Conservation (phyloP, 2,113 vertebrate genomes). For the Onychorhynchus coronatus region DNA sequence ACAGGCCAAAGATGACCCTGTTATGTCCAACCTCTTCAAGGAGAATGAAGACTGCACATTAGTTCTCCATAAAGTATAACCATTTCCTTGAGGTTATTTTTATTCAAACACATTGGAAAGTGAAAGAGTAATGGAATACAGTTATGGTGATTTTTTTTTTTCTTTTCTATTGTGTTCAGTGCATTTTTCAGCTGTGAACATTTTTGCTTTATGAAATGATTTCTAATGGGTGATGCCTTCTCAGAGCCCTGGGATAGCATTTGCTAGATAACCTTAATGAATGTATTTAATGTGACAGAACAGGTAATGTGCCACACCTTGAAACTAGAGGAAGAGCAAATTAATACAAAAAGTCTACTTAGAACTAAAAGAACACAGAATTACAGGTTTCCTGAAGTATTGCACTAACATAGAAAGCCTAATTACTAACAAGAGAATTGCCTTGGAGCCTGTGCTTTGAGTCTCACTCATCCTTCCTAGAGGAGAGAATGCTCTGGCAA, state of each 20-base stretch:
- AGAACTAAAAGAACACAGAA: constrained; percentile 36
- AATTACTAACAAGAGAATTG: constrained; percentile 25
- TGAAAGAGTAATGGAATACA: constrained; percentile 58
- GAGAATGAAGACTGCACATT: constrained; percentile 90
- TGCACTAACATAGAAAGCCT: constrained; percentile 45
- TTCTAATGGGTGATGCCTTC: constrained; percentile 52
- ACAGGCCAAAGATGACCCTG: constrained; percentile 72
- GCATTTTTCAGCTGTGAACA: constrained; percentile 70
- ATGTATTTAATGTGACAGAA: constrained; percentile 55
- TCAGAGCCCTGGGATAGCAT: constrained; percentile 47
- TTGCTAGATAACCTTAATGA: constrained; percentile 38
- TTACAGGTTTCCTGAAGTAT: constrained; percentile 4
- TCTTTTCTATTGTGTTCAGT: constrained; percentile 52
- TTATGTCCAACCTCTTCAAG: constrained; percentile 72
- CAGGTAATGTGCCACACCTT: constrained; percentile 17
- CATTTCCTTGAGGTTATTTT: neutral
- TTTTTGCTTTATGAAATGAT: constrained; percentile 61
- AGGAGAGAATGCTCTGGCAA: neutral
- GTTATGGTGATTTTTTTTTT: constrained; percentile 25
- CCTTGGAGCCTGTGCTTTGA: neutral
- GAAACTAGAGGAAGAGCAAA: constrained; percentile 2
- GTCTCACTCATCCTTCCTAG: neutral
- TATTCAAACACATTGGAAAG: constrained; percentile 37
- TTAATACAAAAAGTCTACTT: neutral
- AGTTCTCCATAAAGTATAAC: constrained; percentile 89